Conservation (phyloP, 2,797 vertebrate species). For the Buceros bicornis region DNA sequence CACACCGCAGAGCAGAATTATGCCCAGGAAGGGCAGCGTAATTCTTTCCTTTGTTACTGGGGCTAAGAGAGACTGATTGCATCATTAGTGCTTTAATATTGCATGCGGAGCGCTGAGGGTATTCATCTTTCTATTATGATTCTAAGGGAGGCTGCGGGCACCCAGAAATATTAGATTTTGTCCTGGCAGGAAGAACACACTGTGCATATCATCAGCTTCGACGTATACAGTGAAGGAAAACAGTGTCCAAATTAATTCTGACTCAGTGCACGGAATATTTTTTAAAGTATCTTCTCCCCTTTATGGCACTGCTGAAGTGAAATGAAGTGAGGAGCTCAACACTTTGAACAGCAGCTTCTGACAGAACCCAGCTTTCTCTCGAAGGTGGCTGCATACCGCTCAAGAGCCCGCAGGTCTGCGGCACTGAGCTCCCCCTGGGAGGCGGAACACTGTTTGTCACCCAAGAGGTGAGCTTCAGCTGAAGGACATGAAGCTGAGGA, state of each 20-base stretch:
- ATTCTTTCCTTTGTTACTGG: not conserved
- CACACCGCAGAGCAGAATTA: not conserved
- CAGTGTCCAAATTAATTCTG: slow-evolving; percentile 15
- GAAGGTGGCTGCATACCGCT: not conserved
- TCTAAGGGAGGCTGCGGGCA: slow-evolving; percentile 13
- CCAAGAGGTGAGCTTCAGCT: not conserved
- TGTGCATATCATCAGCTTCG: not conserved
- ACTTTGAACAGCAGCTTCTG: not conserved
- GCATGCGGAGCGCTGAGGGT: not conserved
- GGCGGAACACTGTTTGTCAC: not conserved
- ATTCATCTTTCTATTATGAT: slow-evolving; percentile 29
- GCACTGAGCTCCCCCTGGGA: not conserved
- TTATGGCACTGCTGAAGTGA: not conserved
- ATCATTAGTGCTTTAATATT: slow-evolving; percentile 39
- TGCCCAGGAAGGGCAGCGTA: not conserved
- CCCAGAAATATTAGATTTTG: slow-evolving; percentile 27
- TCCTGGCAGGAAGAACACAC: slow-evolving; percentile 27
- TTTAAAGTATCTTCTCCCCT: not conserved
- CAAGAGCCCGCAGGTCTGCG: not conserved
- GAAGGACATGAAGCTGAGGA: fast-evolving
- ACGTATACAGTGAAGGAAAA: not conserved
- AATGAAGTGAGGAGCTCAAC: not conserved
- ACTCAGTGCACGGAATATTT: not conserved
- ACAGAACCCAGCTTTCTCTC: not conserved
- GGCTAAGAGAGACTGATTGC: slow-evolving; percentile 26